Evolutionary conservation across 2,888 invertebrate genomes (phyloP).

Genomic region (Pyrocoelia pectoralis): DNA sequence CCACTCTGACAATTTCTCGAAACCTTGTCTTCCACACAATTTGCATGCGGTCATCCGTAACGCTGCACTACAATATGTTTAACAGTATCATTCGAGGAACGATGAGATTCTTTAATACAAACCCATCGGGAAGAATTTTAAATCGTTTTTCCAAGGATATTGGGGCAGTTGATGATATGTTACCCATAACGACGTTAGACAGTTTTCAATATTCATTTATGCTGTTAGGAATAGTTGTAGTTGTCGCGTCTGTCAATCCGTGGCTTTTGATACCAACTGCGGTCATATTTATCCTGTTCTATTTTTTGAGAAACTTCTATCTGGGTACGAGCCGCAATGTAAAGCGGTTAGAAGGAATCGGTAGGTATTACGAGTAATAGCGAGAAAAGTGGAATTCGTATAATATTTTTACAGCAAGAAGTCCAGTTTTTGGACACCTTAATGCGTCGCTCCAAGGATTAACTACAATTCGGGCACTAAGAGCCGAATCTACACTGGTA

Average conservation of each 20-base stretch:
- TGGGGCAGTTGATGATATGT: slow-evolving; percentile 72
- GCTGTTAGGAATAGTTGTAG: slow-evolving; percentile 79
- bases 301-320: slow-evolving; percentile 78
- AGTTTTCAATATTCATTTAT: slow-evolving; percentile 76
- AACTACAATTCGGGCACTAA: slow-evolving; percentile 80
- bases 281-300: slow-evolving; percentile 76
- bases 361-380: slow-evolving; percentile 64
- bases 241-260: slow-evolving; percentile 79
- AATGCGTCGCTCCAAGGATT: slow-evolving; percentile 81
- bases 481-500: slow-evolving; percentile 70
- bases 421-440: slow-evolving; percentile 84
- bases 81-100: slow-evolving; percentile 79
- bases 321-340: slow-evolving; percentile 81
- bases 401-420: slow-evolving; percentile 68
- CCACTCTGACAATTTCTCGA: slow-evolving; percentile 63
- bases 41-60: slow-evolving; percentile 78
- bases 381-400: slow-evolving; percentile 53
- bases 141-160: slow-evolving; percentile 93
- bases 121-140: slow-evolving; percentile 82
- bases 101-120: slow-evolving; percentile 88
- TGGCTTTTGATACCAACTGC: slow-evolving; percentile 76
- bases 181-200: slow-evolving; percentile 70
- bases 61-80: slow-evolving; percentile 86
- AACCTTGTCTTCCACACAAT: slow-evolving; percentile 72
- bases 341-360: slow-evolving; percentile 81